Conservation (phyloP, 2,797 vertebrate species). For the Chaenodraco wilsoni region DNA sequence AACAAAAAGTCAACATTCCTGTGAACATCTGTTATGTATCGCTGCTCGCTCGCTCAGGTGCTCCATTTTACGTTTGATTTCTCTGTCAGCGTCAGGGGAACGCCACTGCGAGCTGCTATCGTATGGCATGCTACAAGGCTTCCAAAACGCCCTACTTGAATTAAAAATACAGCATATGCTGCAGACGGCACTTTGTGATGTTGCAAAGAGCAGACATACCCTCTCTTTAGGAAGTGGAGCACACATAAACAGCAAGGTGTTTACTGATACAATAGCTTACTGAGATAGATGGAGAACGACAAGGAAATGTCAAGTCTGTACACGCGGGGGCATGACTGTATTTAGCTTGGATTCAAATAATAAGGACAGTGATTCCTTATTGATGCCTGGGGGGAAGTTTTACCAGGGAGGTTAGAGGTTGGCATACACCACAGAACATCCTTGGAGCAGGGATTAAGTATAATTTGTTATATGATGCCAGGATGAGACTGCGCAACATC, state of each 20-base stretch:
- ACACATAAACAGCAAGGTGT: conserved; percentile 46
- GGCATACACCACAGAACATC: conserved; percentile 28
- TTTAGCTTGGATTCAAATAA: conserved; percentile 42
- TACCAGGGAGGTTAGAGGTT: conserved; percentile 23
- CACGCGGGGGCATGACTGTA: conserved; percentile 22
- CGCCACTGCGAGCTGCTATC: conserved; percentile 64
- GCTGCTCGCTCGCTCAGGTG: conserved; percentile 63
- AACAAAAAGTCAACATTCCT: conserved; percentile 77
- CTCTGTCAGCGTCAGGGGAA: conserved; percentile 75
- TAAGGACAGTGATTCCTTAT: conserved; percentile 38
- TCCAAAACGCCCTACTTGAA: conserved; percentile 74
- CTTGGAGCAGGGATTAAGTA: conserved; percentile 21
- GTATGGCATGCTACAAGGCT: conserved; percentile 73
- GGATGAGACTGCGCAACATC: conserved; percentile 10
- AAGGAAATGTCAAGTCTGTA: conserved; percentile 17
- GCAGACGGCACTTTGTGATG: conserved; percentile 60
- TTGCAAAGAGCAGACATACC: conserved; percentile 59
- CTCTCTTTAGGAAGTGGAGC: conserved; percentile 59
- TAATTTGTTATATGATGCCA: conserved; percentile 13
- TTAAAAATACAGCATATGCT: conserved; percentile 78
- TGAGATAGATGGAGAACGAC: conserved; percentile 35
- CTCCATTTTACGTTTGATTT: conserved; percentile 82
- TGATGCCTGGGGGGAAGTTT: conserved; percentile 33
- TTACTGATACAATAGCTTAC: conserved; percentile 56
- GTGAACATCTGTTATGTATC: conserved; percentile 81